Evolutionary conservation across 2,888 invertebrate species (phyloP), one percentile per base, ranked within the genome.

Genomic region (Pristionchus maxplancki): DNA sequence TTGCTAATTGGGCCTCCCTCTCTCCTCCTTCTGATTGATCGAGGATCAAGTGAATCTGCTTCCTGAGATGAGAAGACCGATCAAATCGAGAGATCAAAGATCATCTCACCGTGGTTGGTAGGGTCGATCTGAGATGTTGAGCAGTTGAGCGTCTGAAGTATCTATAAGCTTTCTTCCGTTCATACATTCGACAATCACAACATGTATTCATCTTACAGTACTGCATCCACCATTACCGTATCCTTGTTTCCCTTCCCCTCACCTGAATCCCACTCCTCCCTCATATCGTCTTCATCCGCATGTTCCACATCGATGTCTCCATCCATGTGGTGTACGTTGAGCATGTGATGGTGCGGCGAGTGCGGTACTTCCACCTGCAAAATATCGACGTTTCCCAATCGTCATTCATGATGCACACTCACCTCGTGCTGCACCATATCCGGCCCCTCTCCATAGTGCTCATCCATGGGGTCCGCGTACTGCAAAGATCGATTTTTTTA

Each of bases 341-440:
- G 67, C 53, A 48, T 37, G 1, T 24, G 48, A 11, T 62, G 50
- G 87, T 67, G 71, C 67, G 71, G 87, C 71, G 87, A 87, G 50
- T 67, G 48, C 71, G 67, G 58, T 17, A 87, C 87, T 13, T 71
- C 85, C 31, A 85, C 64, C 85, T 85, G n/a, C 34, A 44, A 64
- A 24, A n/a, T 0, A 8, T 24, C 34, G 50, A 34, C 34, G 31
- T 83, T 53, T 83, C 31, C 34, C 34, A 83, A 20, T 3, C 31
- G 24, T 34, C 53, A 3, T 0, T 40, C 48, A 5, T 20, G 3
- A 6, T 28, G 15, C 20, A 11, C n/a, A 53, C 82, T 20, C 50
- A 83, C 82, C 82, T 83, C 82, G 53, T 83, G 82, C 34, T 83
- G 53, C 82, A 83, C 82, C 82, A 83, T 83, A 24, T 53, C 82